phyloP scores from a whole-genome alignment of 2,113 vertebrate genomes.

The Neogobius melanostomus region DNA sequence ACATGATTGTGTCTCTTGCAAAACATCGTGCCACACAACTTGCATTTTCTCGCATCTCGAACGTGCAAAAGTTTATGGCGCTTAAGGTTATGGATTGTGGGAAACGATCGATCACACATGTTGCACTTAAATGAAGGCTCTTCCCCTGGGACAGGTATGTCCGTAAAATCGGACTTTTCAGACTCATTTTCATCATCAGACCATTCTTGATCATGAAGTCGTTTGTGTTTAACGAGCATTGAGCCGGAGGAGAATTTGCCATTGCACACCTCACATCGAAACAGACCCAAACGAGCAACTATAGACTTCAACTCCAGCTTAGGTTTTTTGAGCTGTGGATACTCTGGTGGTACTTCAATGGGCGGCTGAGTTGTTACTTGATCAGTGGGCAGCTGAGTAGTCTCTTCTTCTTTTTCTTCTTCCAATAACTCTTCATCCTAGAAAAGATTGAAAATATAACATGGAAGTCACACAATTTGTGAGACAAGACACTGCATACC shows the following conservation, averaged over 20 bases:
- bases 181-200: slow-evolving; percentile 48
- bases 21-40: slow-evolving; percentile 61
- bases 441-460: neutral
- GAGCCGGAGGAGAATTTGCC: slow-evolving; percentile 17
- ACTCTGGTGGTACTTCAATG: neutral
- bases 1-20: slow-evolving; percentile 61
- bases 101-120: slow-evolving; percentile 70
- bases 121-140: slow-evolving; percentile 65
- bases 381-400: neutral
- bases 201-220: slow-evolving; percentile 47
- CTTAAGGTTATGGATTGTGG: slow-evolving; percentile 65
- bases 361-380: neutral
- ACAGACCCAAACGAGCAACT: slow-evolving; percentile 9
- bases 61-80: slow-evolving; percentile 73
- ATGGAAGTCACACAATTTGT: neutral
- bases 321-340: neutral
- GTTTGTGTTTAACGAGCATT: slow-evolving; percentile 47
- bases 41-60: slow-evolving; percentile 66
- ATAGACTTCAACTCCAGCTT: slow-evolving; percentile 36
- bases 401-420: neutral
- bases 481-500: no score
- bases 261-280: slow-evolving; percentile 42
- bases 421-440: slow-evolving; percentile 21
- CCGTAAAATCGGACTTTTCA: slow-evolving; percentile 34
- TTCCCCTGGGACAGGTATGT: slow-evolving; percentile 26